A percentile compares a stretch with the other conserved stretches of the same genome.
Evolutionary conservation across 1,140 invertebrate species (phyloP).

Genomic region (Harpegnathos saltator): DNA sequence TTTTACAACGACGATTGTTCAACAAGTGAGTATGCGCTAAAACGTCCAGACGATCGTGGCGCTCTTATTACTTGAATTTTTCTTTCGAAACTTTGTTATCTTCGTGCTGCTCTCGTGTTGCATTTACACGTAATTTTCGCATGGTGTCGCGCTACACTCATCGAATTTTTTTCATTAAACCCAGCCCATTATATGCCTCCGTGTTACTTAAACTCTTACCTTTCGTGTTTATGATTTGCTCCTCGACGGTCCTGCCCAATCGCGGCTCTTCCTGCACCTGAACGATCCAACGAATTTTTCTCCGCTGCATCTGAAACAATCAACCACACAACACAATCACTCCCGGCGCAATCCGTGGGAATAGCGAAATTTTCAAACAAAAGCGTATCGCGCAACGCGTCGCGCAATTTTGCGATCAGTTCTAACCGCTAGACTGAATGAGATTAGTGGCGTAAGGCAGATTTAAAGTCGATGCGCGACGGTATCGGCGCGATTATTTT

Average conservation of each 20-base stretch:
- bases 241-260: slow-evolving; percentile 83
- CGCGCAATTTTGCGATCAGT: slow-evolving; percentile 22
- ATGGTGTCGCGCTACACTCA: no score
- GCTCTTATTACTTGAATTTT: no score
- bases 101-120: no score
- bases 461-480: slow-evolving; percentile 56
- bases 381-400: not conserved
- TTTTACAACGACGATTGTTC: no score
- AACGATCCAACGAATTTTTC: slow-evolving; percentile 86
- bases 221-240: slow-evolving; percentile 86
- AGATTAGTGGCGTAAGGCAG: slow-evolving; percentile 55
- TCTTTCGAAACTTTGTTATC: no score
- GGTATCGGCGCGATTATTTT: slow-evolving; percentile 70
- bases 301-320: slow-evolving; percentile 73
- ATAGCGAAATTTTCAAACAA: not conserved
- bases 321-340: not conserved
- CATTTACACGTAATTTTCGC: no score
- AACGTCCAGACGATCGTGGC: no score
- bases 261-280: slow-evolving; percentile 84
- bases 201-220: slow-evolving; percentile 79
- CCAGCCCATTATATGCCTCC: no score
- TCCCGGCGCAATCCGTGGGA: not conserved
- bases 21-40: no score
- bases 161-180: not conserved
- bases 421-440: slow-evolving; percentile 51